Evolutionary conservation across 2,113 vertebrate genomes (phyloP).

Genomic region (Fregata magnificens): DNA sequence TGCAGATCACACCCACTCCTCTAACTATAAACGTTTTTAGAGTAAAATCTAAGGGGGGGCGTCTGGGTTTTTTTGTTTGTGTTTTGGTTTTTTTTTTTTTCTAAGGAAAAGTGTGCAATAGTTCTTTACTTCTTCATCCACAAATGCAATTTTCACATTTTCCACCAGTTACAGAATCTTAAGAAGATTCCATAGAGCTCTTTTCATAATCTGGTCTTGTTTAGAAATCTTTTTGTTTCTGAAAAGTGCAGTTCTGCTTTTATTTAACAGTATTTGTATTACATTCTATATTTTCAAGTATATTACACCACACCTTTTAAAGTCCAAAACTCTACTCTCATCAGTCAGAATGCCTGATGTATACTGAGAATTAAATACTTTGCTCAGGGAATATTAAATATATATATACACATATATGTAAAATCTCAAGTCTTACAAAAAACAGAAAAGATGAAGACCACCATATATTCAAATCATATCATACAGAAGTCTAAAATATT

Average conservation of each 20-base stretch:
- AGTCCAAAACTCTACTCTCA: neutral
- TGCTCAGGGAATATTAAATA: neutral
- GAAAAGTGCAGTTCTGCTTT: conserved; percentile 16
- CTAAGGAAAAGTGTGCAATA: neutral
- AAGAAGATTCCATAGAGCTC: conserved; percentile 12
- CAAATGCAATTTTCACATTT: conserved; percentile 12
- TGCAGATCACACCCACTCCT: neutral
- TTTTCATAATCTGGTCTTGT: conserved; percentile 3
- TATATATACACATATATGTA: neutral
- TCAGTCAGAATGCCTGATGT: neutral
- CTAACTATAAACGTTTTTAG: neutral
- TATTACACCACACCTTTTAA: neutral
- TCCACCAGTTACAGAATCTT: conserved; percentile 14
- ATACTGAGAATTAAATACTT: neutral
- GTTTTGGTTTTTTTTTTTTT: no score
- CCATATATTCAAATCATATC: neutral
- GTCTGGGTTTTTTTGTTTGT: neutral
- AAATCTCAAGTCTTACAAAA: neutral
- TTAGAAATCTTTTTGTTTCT: conserved; percentile 24
- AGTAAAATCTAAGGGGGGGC: neutral
- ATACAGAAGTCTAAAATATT: neutral
- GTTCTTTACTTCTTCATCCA: neutral
- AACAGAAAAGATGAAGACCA: neutral
- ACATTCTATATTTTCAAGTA: conserved; percentile 6
- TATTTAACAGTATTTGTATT: conserved; percentile 49